Evolutionary conservation across 2,888 invertebrate genomes (phyloP), one percentile per base, ranked within the genome.

Genomic region (Drosophila nr. fundita): DNA sequence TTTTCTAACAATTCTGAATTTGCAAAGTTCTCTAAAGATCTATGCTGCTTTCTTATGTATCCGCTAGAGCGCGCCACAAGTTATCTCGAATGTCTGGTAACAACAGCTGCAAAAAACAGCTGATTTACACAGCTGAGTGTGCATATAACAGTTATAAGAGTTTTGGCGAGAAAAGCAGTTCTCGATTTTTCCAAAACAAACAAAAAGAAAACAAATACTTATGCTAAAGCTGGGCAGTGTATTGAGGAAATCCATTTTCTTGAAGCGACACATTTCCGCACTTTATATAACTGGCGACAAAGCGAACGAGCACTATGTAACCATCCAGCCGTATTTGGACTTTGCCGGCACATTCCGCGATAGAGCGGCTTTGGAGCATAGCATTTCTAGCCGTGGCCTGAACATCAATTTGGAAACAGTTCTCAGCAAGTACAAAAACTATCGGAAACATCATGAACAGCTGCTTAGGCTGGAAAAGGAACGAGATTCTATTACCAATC

Each of bases 261-360:
- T 66, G 27, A 76, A 76, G 77, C 64, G 91, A 58, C 55, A 84
- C 52, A 82, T 93, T 38, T 92, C 93, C 2, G 92, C 92, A 0
- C 86, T 93, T 0, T 91, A 95, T 88, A 94, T 97, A 74, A 95
- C 95, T 67, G 96, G 96, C 15, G 94, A 95, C 70, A 96, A 95
- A 91, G 96, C 96, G 2, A 94, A 94, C 21, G 95, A 95, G 79
- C 94, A 94, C 60, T 97, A 95, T 94, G 94, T 95, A 4, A 95
- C 95, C 70, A 91, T 97, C 29, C 94, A 94, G 24, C 97, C 97
- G 1, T 94, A 95, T 83, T 91, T 97, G 80, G 96, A 97, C 90
- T 95, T 95, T 79, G 94, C 95, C 27, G 93, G 94, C 61, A 93
- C 94, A 68, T 93, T 96, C 18, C 86, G 93, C 57, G 91, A 96